phyloP scores from a whole-genome alignment of 2,113 vertebrate genomes.

The human (Homo sapiens) region GRCh38 chr18:50092001-50092500 shows the following conservation, averaged over 20 bases:
- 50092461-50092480: too few relatives aligned
- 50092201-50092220: conserved; percentile 51
- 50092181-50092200: conserved; percentile 60
- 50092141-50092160: conserved; percentile 61
- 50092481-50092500: not conserved
- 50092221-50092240: conserved; percentile 39
- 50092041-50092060: conserved; percentile 62
- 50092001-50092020: not conserved
- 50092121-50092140: conserved; percentile 60
- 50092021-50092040: conserved; percentile 60
- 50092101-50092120: conserved; percentile 75
- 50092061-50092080: conserved; percentile 65
- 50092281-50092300: not conserved
- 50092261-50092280: conserved; percentile 24
- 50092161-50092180: conserved; percentile 62
- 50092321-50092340: not conserved
- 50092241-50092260: not conserved
- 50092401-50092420: not conserved
- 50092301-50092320: not conserved
- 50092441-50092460: not conserved
- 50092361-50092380: not conserved
- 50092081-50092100: conserved; percentile 74
- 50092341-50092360: not conserved
- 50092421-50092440: not conserved
- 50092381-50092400: not conserved